Evolutionary conservation across 2,888 invertebrate genomes (phyloP).

Genomic region (Papilio protenor): DNA sequence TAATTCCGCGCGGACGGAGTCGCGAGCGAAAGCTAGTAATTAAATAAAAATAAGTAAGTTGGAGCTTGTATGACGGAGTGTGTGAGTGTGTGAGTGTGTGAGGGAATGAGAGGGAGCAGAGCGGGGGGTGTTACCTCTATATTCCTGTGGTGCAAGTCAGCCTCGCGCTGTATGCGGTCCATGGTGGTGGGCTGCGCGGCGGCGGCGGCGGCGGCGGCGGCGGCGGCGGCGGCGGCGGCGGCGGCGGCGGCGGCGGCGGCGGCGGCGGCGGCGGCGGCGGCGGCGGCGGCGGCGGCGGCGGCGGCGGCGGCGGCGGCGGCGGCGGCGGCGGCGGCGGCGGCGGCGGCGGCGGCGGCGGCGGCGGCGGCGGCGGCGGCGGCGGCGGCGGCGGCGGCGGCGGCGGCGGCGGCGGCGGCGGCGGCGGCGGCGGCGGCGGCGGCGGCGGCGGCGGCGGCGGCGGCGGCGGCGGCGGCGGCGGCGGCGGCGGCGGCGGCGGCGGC

Average conservation of each 20-base stretch:
- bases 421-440: slow-evolving; percentile 93
- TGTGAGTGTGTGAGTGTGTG: no score
- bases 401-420: slow-evolving; percentile 91
- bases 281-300: slow-evolving; percentile 91
- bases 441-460: slow-evolving; percentile 91
- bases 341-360: slow-evolving; percentile 91
- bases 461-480: slow-evolving; percentile 91
- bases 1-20: no score
- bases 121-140: no score
- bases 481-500: slow-evolving; percentile 92
- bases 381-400: slow-evolving; percentile 91
- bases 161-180: slow-evolving; percentile 90
- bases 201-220: slow-evolving; percentile 89
- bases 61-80: no score
- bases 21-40: no score
- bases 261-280: slow-evolving; percentile 91
- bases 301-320: slow-evolving; percentile 93
- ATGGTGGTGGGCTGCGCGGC: slow-evolving; percentile 94
- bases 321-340: slow-evolving; percentile 91
- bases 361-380: slow-evolving; percentile 93
- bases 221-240: slow-evolving; percentile 92
- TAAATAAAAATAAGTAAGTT: no score
- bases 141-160: no score
- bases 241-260: slow-evolving; percentile 93
- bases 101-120: no score